Base-by-base conservation (phyloP, 2,797 vertebrate species). In the Brachymystax lenok region DNA sequence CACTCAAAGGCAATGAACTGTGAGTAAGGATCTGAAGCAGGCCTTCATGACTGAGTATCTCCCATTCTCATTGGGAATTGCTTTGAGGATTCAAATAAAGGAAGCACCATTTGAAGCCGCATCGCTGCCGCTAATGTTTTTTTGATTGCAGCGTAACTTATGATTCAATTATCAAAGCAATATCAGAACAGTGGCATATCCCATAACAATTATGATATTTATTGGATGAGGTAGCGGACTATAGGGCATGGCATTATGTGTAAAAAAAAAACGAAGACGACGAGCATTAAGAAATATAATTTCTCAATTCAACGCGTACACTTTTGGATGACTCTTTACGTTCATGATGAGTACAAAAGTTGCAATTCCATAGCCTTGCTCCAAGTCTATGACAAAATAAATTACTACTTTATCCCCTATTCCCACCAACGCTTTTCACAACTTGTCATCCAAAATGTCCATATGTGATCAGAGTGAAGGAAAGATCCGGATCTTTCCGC, bases 371-470 rank as follows among this genome's bases (percentile, higher is more conserved):
- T 12, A 46, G 46, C 56, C 3, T 19, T 28, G 2, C 61, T 73
- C 59, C 51, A 14, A n/a, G 77, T 33, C 30, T 52, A 5, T 51
- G 74, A 56, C 7, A 61, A 67, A 76, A 17, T 5, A 70, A 78
- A 68, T 21, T 13, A 63, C 61, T 83, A 40, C 73, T 27, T 50
- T 17, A 30, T 64, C 14, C 14, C 76, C 24, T 70, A 46, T 16
- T 4, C 27, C 5, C 28, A 12, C 16, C 16, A 30, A 30, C 3
- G 27, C 1, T 33, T 14, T 33, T n/a, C 40, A 21, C 68, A 82
- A 84, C 50, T 51, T 73, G 73, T 78, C 71, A 0, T 82, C 67
- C 71, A 77, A 77, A 80, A 35, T 76, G 73, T 81, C 75, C 76
- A 2, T 4, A 56, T 69, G 71, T 74, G 74, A 78, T 80, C 69